Base-by-base conservation (phyloP, 2,113 vertebrate genomes). In the Girardinichthys multiradiatus region DNA sequence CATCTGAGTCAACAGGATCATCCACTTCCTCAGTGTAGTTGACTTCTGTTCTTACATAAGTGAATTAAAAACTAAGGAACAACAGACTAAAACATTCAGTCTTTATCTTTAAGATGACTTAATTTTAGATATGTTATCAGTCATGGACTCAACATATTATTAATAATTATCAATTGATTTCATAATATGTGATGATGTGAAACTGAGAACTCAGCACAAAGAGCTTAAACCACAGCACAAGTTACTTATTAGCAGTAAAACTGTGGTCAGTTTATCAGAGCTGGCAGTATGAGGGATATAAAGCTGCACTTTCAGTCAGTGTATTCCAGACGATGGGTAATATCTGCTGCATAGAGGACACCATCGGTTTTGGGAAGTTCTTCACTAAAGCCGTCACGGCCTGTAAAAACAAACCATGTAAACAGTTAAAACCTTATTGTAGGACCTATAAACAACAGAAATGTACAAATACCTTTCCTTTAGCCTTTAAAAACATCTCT, bases 21-120 rank as follows among this genome's bases (percentile, higher is more conserved):
- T 99, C 97, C 64, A 99, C 97, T 76, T 99, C 98, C 84, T 99
- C 98, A 28, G 97, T 99, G 93, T 99, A 97, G 89, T 99, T 99
- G 37, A 99, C 98, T 89, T 99, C 98, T 74, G 98, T 99, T 92
- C 97, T 96, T 83, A 99, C 98, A 94, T 99, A 99, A 92, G 98
- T 99, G 89, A 70, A 82, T 17, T 2, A 76, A 3, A 70, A 64
- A 93, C 96, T 94, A 97, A 96, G 93, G 64, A 94, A 88, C 70
- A 65, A 6, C 29, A 65, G 27, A 60, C 66, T 5, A 27, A 67
- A 14, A 11, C 1, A 0, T n/a, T n/a, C 3, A 9, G 4, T 33
- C 26, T 57, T 35, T n/a, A 37, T 7, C 5, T 70, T 61, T 28
- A 6, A 17, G 13, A 3, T 29, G 21, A 0, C 37, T 69, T 28